A percentile compares a stretch with the other conserved stretches of the same genome.
phyloP scores from a whole-genome alignment of 2,113 vertebrate genomes.

The Ammodytes marinus region DNA sequence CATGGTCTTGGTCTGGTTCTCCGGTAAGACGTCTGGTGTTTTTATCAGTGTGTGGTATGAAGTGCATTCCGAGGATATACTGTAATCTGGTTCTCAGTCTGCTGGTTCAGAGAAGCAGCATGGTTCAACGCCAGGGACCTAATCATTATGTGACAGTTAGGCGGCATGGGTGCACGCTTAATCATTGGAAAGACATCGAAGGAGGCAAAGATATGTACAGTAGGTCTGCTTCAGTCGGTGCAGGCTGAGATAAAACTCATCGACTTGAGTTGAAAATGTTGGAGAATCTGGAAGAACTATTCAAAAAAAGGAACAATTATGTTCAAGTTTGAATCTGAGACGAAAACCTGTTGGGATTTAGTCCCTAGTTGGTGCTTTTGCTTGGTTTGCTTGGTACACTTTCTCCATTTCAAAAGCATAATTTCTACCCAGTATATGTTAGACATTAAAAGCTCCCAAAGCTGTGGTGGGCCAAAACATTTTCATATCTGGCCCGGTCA shows the following conservation, averaged over 20 bases:
- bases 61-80: constrained; percentile 45
- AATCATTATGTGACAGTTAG: not conserved
- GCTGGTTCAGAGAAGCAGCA: constrained; percentile 13
- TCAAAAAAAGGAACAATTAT: not conserved
- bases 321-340: not conserved
- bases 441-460: not conserved
- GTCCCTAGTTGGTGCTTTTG: not conserved
- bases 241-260: not conserved
- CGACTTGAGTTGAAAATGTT: not conserved
- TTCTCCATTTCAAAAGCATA: not conserved
- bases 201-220: not conserved
- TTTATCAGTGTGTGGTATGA: constrained; percentile 60
- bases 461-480: not conserved
- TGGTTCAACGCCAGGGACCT: constrained; percentile 23
- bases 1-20: constrained; percentile 5
- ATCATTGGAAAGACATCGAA: not conserved
- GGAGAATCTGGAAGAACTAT: not conserved
- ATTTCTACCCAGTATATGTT: not conserved
- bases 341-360: not conserved
- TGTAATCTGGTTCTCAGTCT: too few species aligned
- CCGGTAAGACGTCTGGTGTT: constrained; percentile 31
- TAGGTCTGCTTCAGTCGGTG: not conserved
- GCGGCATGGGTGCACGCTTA: not conserved
- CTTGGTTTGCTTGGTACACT: not conserved
- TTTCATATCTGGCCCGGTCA: not conserved